Evolutionary conservation across 2,797 vertebrate genomes (phyloP).

Genomic region (Sylvia borin): DNA sequence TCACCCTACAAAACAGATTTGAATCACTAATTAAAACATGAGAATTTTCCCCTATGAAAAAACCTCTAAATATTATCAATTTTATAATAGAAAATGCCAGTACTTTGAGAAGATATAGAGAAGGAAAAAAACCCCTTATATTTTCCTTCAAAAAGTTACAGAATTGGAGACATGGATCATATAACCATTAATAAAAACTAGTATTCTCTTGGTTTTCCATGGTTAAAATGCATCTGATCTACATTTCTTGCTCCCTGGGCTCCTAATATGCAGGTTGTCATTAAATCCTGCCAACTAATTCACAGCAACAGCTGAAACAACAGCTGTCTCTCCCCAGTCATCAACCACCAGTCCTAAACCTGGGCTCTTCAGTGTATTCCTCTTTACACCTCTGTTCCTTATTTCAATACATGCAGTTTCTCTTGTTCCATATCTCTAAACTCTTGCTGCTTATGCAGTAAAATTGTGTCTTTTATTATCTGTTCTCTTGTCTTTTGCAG

Average conservation of each 20-base stretch:
- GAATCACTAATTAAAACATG: background rate
- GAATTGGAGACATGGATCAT: background rate
- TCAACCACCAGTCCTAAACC: background rate
- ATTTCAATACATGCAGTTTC: background rate
- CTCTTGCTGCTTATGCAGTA: background rate
- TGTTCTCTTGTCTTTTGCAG: background rate
- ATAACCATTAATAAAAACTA: background rate
- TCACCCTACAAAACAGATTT: conserved; percentile 82
- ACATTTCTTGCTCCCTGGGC: background rate
- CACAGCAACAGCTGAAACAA: background rate
- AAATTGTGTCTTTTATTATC: background rate
- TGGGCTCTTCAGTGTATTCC: background rate
- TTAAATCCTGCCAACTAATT: background rate
- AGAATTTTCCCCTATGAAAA: background rate
- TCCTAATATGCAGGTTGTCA: background rate
- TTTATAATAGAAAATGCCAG: background rate
- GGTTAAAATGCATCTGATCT: background rate
- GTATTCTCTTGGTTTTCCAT: background rate
- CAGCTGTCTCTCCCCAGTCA: background rate
- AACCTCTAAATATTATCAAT: background rate
- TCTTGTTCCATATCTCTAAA: background rate
- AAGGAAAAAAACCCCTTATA: fast-evolving
- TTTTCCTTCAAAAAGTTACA: background rate
- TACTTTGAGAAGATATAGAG: background rate
- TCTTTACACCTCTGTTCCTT: background rate